phyloP scores from a whole-genome alignment of 1,140 invertebrate genomes.

The Trichomalopsis sarcophagae region DNA sequence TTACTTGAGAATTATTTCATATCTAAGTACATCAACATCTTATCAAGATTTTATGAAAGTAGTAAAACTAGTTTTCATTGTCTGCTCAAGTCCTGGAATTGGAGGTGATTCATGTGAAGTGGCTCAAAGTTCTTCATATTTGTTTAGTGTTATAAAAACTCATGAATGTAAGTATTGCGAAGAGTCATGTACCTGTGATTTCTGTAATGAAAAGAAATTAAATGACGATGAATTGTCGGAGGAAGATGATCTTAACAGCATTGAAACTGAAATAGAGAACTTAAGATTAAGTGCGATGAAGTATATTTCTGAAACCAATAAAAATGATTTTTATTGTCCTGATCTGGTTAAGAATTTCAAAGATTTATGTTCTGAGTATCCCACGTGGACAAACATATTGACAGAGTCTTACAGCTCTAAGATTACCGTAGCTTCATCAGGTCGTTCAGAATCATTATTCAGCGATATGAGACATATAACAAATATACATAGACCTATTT shows the following conservation, averaged over 20 bases:
- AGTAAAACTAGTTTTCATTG: not conserved
- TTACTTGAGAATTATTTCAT: not conserved
- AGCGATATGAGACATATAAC: not conserved
- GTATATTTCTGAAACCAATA: not conserved
- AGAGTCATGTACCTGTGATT: conserved; percentile 12
- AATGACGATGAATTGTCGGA: not conserved
- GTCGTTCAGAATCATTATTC: conserved; percentile 19
- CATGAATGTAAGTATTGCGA: not conserved
- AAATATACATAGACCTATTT: not conserved
- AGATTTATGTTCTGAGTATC: not conserved
- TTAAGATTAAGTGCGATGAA: not conserved
- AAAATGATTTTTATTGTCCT: conserved; percentile 24
- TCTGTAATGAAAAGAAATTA: conserved; percentile 6
- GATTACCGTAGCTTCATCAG: not conserved
- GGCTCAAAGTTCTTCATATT: not conserved
- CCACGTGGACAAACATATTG: conserved; percentile 16
- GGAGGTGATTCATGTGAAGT: not conserved
- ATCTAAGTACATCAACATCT: conserved; percentile 8
- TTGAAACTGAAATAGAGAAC: conserved; percentile 4
- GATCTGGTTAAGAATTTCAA: conserved; percentile 3
- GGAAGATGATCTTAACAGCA: not conserved
- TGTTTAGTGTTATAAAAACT: not conserved
- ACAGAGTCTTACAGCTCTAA: not conserved
- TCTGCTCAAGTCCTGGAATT: conserved; percentile 12
- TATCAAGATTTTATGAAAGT: not conserved